Evolutionary conservation across 2,888 invertebrate species (phyloP), one percentile per base, ranked within the genome.

Genomic region (Diachrysia chrysitis): DNA sequence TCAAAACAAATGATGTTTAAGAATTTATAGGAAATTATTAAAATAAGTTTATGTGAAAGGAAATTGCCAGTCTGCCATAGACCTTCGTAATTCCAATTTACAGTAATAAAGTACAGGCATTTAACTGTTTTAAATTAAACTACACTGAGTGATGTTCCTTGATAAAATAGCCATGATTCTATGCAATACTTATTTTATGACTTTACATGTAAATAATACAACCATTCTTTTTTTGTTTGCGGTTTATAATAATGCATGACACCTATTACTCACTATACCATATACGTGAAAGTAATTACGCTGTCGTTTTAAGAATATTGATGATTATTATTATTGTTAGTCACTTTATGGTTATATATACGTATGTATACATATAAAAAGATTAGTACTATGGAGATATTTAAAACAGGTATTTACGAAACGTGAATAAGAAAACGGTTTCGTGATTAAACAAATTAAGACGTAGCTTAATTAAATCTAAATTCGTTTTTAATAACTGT

Each of bases 11-110:
- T 58, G 62, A 63, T 71, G 66, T 74, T 69, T 66, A 69, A 78
- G 76, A 69, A 77, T 81, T 81, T 78, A 81, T 75, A 78, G 71
- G 71, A 73, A 83, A 79, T 79, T 79, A 84, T 85, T 84, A 83
- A 81, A 82, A 82, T 83, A 78, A 79, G 72, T 82, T 83, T 82
- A 85, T 78, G 78, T 72, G 65, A 66, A 69, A 76, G 79, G 73
- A 83, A 85, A 85, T 83, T 79, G 78, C 83, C 56, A 68, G 72
- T 16, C 71, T 67, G 67, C 81, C 78, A 81, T 81, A 82, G 73
- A 75, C 70, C 72, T 81, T 85, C 76, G 75, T 75, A 80, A 73
- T 78, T 80, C 71, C 66, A 74, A 67, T 62, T 70, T 56, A 72
- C 67, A 61, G 74, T 75, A 78, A 69, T 75, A 69, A 73, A 78